Evolutionary conservation across 2,888 invertebrate genomes (phyloP).

Genomic region (Pseudococcus jackbeardsleyi): DNA sequence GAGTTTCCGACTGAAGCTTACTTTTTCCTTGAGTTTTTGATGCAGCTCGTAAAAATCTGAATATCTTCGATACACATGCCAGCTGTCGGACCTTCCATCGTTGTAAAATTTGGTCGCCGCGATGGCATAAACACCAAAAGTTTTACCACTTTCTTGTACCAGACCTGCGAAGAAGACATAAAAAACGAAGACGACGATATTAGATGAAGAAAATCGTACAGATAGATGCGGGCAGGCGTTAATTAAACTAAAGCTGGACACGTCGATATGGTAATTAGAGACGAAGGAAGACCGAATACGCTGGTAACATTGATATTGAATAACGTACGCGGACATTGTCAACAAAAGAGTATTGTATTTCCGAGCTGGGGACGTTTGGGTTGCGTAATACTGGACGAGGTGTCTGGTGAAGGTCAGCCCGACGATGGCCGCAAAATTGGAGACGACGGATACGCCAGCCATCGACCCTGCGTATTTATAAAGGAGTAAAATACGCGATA

Average conservation of each 20-base stretch:
- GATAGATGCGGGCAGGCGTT: conserved; percentile 66
- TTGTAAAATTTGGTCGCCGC: conserved; percentile 80
- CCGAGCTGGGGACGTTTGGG: not conserved
- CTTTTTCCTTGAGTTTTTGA: conserved; percentile 82
- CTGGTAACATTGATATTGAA: conserved; percentile 56
- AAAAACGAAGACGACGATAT: not conserved
- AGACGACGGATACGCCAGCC: not conserved
- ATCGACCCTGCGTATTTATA: not conserved
- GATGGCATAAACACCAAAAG: conserved; percentile 90
- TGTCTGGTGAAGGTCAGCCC: not conserved
- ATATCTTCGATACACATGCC: conserved; percentile 93
- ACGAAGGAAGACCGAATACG: conserved; percentile 11
- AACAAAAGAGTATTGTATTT: conserved; percentile 1
- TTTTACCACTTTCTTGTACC: conserved; percentile 85
- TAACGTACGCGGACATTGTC: conserved; percentile 8
- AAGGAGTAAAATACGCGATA: not conserved
- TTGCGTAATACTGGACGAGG: not conserved
- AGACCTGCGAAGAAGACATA: conserved; percentile 73
- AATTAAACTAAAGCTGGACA: conserved; percentile 63
- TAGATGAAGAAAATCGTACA: too few relatives aligned
- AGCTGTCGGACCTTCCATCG: conserved; percentile 79
- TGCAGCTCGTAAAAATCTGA: conserved; percentile 95
- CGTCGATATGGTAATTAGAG: conserved; percentile 9
- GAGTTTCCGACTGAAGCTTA: conserved; percentile 68
- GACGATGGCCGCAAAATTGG: not conserved